Conservation (phyloP, 2,113 vertebrate species). For the Nestor notabilis region DNA sequence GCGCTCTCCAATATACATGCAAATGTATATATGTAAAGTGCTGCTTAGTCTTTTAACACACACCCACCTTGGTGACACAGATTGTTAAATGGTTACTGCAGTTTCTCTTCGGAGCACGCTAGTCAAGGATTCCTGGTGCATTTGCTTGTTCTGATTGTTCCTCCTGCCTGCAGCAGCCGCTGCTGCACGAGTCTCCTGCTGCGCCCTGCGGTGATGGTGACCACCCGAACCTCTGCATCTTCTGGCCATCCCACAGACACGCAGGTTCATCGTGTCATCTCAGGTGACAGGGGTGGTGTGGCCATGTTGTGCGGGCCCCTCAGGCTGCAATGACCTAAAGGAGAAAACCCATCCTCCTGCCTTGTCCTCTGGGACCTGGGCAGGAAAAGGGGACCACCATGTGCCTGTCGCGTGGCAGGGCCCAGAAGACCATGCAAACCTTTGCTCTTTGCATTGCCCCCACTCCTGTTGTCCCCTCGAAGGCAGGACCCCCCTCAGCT, state of each 20-base stretch:
- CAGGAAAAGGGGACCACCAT: not conserved
- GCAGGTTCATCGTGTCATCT: not conserved
- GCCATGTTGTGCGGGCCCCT: fast-evolving
- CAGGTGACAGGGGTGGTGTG: fast-evolving
- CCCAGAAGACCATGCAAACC: not conserved
- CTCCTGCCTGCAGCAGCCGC: not conserved
- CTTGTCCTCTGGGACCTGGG: not conserved
- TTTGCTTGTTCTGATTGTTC: not conserved
- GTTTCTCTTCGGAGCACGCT: not conserved
- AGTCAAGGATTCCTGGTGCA: not conserved
- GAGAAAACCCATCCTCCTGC: not conserved
- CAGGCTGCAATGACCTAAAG: fast-evolving
- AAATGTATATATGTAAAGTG: not conserved
- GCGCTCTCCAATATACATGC: not conserved
- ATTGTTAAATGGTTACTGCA: not conserved
- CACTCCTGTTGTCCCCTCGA: fast-evolving
- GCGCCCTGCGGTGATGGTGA: fast-evolving
- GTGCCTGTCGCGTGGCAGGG: fast-evolving
- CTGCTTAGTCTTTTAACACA: not conserved
- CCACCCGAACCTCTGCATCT: fast-evolving
- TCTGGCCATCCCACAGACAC: not conserved
- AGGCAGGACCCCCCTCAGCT: not conserved
- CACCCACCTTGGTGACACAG: not conserved
- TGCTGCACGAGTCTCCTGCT: fast-evolving
- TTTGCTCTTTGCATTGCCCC: no score